Base-by-base conservation (phyloP, 2,797 vertebrate genomes). In the Garrulus glandarius region DNA sequence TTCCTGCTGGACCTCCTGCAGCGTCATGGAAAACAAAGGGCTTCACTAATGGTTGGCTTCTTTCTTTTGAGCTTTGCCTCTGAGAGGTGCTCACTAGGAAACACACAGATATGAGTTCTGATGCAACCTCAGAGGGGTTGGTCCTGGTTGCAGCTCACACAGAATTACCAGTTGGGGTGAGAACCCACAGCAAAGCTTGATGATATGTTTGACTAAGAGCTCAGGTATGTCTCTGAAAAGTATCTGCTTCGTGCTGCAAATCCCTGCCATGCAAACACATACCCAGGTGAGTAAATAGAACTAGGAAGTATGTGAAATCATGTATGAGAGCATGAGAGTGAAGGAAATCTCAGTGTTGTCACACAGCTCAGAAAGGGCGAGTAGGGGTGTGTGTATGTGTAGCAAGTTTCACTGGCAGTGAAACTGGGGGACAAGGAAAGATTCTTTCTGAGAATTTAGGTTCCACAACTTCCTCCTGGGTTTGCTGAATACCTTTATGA, bases 241-340 rank as follows among this genome's bases (percentile, higher is more conserved):
- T 67, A 64, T 61, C 80, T 89, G 63, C 64, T 74, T 89, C 29
- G 3, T 92, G 86, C 92, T 71, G 90, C 64, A 84, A 71, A 70
- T 59, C 44, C 49, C 47, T 86, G 47, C 30, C 55, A 61, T 69
- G 53, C 39, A 61, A 52, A 41, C 50, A 32, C 34, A 7, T 80
- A 30, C 17, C 21, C 23, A 12, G 29, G 34, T 37, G 46, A 52
- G 50, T 69, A 84, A 69, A 27, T 6, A 84, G 55, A 55, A 18
- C 69, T 61, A 6, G n/a, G 39, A 53, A 57, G 7, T 8, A 11
- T n/a, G 29, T n/a, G 10, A 86, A 82, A 23, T 34, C 13, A 13
- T 20, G 6, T 23, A 2, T 19, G 82, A 64, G 34, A 7, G 89
- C 11, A 5, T 80, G 27, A 75, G 32, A 49, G 41, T 47, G 46